These are phyloP conservation scores for Tipula helvola DNA, from an alignment of 2,888 invertebrate genomes.

Conservation along the genomic window DNA sequence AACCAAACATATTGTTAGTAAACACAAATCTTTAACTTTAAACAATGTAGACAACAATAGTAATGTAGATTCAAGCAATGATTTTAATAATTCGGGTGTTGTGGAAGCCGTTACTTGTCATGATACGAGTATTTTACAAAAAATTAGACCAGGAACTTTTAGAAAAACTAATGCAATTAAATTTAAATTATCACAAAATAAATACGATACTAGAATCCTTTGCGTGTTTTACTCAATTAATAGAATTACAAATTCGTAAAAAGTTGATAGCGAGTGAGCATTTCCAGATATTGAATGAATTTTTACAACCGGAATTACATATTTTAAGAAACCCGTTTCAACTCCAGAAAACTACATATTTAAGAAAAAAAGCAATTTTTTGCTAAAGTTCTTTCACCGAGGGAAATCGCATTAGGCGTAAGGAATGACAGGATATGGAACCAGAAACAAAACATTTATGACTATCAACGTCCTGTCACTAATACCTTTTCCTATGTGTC, in stretches of 20 bases:
- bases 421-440: not conserved
- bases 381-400: not conserved
- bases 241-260: not conserved
- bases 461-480: not conserved
- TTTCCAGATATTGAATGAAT: not conserved
- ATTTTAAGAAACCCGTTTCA: not conserved
- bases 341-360: not conserved
- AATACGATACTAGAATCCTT: not conserved
- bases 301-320: not conserved
- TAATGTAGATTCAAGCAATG: not conserved
- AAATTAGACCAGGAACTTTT: not conserved
- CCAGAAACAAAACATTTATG: not conserved
- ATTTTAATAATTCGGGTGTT: not conserved
- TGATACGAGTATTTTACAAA: not conserved
- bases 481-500: not conserved
- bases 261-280: no score
- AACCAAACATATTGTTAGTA: not conserved
- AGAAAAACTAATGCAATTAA: not conserved
- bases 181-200: not conserved
- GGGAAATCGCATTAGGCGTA: not conserved
- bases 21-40: not conserved
- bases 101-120: not conserved
- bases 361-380: not conserved
- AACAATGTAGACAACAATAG: not conserved
- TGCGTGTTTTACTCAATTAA: not conserved